Percentiles rank a stretch among this genome's conserved stretches.
phyloP scores from a whole-genome alignment of 2,113 vertebrate genomes.

The Monopterus albus region DNA sequence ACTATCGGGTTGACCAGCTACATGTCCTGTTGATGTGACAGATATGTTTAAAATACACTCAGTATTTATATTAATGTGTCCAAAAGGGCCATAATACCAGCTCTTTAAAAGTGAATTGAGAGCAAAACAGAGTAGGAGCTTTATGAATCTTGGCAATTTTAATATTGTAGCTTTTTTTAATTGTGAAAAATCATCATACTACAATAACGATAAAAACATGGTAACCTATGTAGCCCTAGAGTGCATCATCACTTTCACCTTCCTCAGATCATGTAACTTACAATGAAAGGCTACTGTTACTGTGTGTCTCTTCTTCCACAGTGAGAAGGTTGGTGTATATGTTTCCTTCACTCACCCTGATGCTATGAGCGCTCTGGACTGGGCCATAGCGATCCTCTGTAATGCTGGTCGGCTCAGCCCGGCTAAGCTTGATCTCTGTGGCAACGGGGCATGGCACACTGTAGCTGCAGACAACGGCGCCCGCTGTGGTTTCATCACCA shows the following conservation, averaged over 20 bases:
- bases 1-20: too few species aligned
- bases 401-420: conserved; percentile 88
- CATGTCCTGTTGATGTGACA: too few species aligned
- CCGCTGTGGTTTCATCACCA: conserved; percentile 76
- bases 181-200: too few species aligned
- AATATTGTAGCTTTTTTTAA: too few species aligned
- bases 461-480: neutral
- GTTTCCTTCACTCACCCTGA: conserved; percentile 87
- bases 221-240: neutral
- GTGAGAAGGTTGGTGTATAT: neutral
- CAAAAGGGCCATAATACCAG: too few species aligned
- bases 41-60: too few species aligned
- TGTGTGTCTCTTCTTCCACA: conserved; percentile 1
- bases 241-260: neutral
- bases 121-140: too few species aligned
- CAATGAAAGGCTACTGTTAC: neutral
- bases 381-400: conserved; percentile 92
- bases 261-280: neutral
- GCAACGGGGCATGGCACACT: conserved; percentile 77
- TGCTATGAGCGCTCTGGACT: conserved; percentile 93
- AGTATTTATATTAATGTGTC: too few species aligned
- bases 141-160: too few species aligned
- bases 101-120: too few species aligned
- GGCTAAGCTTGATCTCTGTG: conserved; percentile 83
- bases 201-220: neutral